Conservation (phyloP, 1,140 invertebrate genomes). For the Atta texana region DNA sequence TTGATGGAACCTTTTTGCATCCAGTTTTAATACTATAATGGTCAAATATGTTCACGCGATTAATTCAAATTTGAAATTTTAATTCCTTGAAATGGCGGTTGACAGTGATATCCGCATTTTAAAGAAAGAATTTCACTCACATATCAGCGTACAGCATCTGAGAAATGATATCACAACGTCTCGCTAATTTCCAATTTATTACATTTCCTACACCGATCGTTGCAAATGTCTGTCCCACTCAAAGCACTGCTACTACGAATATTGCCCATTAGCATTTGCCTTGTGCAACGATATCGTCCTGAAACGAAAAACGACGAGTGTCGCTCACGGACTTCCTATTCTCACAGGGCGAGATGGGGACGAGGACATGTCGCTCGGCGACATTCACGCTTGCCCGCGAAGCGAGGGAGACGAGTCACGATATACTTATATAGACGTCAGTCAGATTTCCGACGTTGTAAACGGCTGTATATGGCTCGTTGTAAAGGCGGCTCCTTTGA, state of each 20-base stretch:
- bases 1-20: constrained; percentile 15
- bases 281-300: no score
- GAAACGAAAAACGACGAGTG: not conserved
- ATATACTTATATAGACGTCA: constrained; percentile 83
- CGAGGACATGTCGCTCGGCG: constrained; percentile 49
- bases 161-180: not conserved
- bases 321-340: constrained; percentile 16
- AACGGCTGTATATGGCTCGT: constrained; percentile 83
- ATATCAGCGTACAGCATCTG: not conserved
- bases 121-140: not conserved
- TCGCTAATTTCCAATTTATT: not conserved
- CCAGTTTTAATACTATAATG: constrained; percentile 24
- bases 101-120: not conserved
- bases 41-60: not conserved
- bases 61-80: constrained; percentile 19
- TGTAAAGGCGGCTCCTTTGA: constrained; percentile 85
- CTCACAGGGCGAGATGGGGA: constrained; percentile 38
- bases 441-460: constrained; percentile 83
- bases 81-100: not conserved
- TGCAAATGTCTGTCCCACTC: not conserved
- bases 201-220: not conserved
- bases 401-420: constrained; percentile 54
- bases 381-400: constrained; percentile 53
- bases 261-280: not conserved
- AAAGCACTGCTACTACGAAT: not conserved